Evolutionary conservation across 2,797 vertebrate species (phyloP), one percentile per base, ranked within the genome.

Genomic region (Pipistrellus kuhlii): DNA sequence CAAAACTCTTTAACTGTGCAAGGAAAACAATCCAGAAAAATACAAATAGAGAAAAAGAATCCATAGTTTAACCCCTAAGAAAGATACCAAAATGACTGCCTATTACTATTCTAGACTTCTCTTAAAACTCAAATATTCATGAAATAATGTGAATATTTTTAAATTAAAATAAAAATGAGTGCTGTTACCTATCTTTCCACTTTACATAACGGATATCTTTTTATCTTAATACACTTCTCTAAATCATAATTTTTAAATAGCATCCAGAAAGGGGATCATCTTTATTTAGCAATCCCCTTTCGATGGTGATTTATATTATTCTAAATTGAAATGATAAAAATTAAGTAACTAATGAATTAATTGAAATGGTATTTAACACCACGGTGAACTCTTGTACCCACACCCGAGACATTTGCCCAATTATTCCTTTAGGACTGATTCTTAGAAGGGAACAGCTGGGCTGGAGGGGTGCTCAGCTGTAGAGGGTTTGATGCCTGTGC

Each of bases 21-120:
- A 72, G 41, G 11, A 94, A 90, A 84, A 71, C 27, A 59, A 46
- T 8, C 51, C 51, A 77, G 44, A 93, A 86, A 86, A 86, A 77
- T 55, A 75, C 72, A 86, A 69, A 48, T 27, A 73, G 2, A 8
- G 35, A 38, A 48, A 25, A 35, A 69, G 44, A 32, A 69, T 27
- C 62, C 9, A 0, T 46, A 53, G 64, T 66, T 83, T 18, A 2
- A 35, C 35, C 17, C 8, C 46, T 0, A 0, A 38, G 38, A 80
- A 66, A 76, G 8, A 9, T 15, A 71, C 51, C 30, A 12, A 71
- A 35, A 44, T 17, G 41, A 46, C 27, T 76, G 23, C 46, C 15
- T 64, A 8, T 59, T 30, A 23, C 21, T 21, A 51, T 81, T 85
- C 53, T 72, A 55, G 55, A 72, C 2, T 59, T 57, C 69, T 87